Evolutionary conservation across 2,797 vertebrate genomes (phyloP).

Genomic region (Vipera latastei): DNA sequence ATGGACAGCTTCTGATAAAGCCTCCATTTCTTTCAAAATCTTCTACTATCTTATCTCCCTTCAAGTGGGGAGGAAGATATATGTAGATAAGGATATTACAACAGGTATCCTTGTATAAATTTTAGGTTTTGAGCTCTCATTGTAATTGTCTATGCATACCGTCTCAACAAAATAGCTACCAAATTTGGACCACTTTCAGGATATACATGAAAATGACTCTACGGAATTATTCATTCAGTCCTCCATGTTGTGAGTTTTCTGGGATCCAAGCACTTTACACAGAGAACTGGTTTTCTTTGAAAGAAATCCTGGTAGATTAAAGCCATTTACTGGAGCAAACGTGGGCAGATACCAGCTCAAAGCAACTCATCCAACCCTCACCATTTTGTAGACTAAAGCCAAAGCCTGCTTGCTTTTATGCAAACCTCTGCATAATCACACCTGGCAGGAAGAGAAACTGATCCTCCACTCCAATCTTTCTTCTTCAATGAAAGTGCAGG

Average conservation of each 20-base stretch:
- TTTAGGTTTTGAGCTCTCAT: background rate
- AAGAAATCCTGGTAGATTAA: background rate
- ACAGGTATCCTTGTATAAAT: background rate
- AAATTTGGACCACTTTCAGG: too few relatives aligned
- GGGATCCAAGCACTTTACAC: background rate
- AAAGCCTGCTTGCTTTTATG: background rate
- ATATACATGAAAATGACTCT: background rate
- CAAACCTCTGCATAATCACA: background rate
- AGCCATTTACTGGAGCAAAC: background rate
- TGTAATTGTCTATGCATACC: background rate
- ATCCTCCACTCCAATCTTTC: background rate
- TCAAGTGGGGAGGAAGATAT: background rate
- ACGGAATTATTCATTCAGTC: background rate
- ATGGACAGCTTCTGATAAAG: constrained; percentile 20
- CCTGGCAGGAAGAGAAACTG: background rate
- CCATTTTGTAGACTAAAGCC: background rate
- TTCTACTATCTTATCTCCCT: background rate
- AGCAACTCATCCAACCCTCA: background rate
- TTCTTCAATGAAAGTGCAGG: background rate
- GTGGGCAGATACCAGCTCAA: background rate
- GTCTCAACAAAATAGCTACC: background rate
- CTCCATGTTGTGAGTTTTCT: background rate
- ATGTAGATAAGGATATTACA: background rate
- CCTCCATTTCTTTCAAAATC: constrained; percentile 8
- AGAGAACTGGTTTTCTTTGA: background rate